Evolutionary conservation across 2,888 invertebrate species (phyloP).

Genomic region (Saturnia pavonia): DNA sequence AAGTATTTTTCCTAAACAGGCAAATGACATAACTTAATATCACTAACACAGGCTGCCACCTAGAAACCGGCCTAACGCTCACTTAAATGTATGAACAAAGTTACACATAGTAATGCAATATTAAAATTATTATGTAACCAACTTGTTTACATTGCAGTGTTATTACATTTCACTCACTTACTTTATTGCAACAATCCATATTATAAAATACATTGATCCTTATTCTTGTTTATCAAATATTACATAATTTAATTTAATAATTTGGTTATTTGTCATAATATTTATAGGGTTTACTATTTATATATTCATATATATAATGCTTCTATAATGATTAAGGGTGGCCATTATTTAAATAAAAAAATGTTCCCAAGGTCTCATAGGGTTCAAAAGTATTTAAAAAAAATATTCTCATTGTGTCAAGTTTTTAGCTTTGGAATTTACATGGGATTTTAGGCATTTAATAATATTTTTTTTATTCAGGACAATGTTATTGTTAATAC

Average conservation of each 20-base stretch:
- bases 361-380: too few relatives aligned
- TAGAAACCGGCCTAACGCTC: neutral
- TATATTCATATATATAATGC: too few relatives aligned
- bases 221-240: neutral
- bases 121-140: slow-evolving; percentile 1
- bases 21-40: slow-evolving; percentile 2
- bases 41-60: neutral
- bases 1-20: neutral
- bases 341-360: too few relatives aligned
- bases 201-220: neutral
- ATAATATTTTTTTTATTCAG: too few relatives aligned
- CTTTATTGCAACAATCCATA: neutral
- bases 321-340: too few relatives aligned
- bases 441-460: too few relatives aligned
- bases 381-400: too few relatives aligned
- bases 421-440: too few relatives aligned
- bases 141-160: neutral
- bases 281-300: too few relatives aligned
- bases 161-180: neutral
- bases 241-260: neutral
- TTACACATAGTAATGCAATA: slow-evolving; percentile 5
- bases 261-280: too few relatives aligned
- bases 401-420: too few relatives aligned
- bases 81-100: neutral
- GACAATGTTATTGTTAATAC: too few relatives aligned